phyloP scores from a whole-genome alignment of 2,888 invertebrate genomes.

The Galeruca laticollis region DNA sequence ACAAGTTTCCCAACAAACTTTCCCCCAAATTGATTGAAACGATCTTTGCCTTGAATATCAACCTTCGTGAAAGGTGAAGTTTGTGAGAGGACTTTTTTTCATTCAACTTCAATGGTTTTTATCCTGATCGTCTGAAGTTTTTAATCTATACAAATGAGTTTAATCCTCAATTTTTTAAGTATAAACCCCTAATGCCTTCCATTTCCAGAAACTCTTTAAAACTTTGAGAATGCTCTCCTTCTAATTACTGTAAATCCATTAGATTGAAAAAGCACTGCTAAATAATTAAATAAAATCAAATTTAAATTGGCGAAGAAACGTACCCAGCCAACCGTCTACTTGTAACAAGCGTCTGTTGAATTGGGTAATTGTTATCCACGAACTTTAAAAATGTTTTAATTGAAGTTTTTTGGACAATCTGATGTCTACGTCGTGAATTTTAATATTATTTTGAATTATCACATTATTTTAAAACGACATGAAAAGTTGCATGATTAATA shows the following conservation, averaged over 20 bases:
- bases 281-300: slow-evolving; percentile 4
- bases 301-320: neutral
- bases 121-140: neutral
- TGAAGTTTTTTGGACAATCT: neutral
- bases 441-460: too few relatives aligned
- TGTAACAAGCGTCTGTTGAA: neutral
- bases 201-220: neutral
- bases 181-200: neutral
- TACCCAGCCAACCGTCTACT: neutral
- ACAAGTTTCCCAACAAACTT: neutral
- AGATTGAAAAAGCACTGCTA: neutral
- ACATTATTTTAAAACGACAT: too few relatives aligned
- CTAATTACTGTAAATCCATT: slow-evolving; percentile 6
- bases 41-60: neutral
- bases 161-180: neutral
- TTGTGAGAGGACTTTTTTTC: too few relatives aligned
- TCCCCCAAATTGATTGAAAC: neutral
- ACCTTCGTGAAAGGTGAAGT: too few relatives aligned
- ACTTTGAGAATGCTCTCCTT: neutral
- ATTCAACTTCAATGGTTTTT: slow-evolving; percentile 13
- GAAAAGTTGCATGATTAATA: too few relatives aligned
- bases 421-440: neutral
- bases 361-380: neutral
- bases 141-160: slow-evolving; percentile 6
- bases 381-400: neutral